phyloP scores from a whole-genome alignment of 2,113 vertebrate species.

The Cottus gobio region DNA sequence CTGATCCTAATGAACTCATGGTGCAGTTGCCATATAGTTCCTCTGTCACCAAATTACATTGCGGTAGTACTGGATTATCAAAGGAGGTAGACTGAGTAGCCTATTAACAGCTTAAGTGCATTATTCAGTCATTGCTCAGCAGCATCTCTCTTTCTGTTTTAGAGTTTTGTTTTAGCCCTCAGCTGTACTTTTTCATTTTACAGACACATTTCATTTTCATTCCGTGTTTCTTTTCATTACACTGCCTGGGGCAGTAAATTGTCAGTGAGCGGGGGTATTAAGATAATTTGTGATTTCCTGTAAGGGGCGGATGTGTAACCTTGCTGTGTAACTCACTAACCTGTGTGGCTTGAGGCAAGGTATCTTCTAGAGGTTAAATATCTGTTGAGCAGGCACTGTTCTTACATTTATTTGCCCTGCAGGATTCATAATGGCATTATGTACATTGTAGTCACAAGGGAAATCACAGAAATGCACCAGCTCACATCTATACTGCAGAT shows the following conservation, averaged over 20 bases:
- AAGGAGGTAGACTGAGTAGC: conserved; percentile 1
- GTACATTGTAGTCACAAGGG: conserved; percentile 45
- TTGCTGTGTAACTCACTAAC: conserved; percentile 45
- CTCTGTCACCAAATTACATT: conserved; percentile 1
- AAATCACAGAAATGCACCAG: conserved; percentile 51
- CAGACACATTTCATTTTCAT: conserved; percentile 44
- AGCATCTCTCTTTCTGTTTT: neutral
- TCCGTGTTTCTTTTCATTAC: conserved; percentile 24
- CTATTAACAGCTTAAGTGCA: neutral
- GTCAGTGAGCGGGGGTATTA: conserved; percentile 29
- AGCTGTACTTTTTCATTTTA: conserved; percentile 1
- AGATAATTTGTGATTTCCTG: conserved; percentile 67
- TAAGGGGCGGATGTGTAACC: conserved; percentile 46
- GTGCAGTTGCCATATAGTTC: conserved; percentile 33
- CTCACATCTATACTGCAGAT: conserved; percentile 59
- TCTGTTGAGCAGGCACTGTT: conserved; percentile 33
- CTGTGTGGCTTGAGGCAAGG: conserved; percentile 56
- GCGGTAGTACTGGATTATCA: conserved; percentile 7
- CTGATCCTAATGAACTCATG: conserved; percentile 51
- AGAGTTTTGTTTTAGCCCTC: conserved; percentile 4
- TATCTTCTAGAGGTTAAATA: conserved; percentile 59
- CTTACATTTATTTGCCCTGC: conserved; percentile 33
- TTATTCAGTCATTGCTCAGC: neutral
- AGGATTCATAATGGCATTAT: conserved; percentile 60
- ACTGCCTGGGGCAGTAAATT: conserved; percentile 40